Evolutionary conservation across 2,888 invertebrate genomes (phyloP).

Genomic region (Drosophila differens): DNA sequence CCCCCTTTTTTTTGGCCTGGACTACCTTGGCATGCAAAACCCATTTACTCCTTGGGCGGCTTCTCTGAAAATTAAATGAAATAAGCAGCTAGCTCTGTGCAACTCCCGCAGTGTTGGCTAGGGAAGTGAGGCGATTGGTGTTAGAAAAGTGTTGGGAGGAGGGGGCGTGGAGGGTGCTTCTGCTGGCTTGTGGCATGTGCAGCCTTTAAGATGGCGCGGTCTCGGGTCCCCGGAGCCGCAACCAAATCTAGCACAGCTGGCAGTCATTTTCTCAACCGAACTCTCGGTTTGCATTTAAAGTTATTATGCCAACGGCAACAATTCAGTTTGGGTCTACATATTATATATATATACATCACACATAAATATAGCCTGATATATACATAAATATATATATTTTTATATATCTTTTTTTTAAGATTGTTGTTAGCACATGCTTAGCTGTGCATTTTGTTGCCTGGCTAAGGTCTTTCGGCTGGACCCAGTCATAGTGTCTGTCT

Average conservation of each 20-base stretch:
- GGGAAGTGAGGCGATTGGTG: neutral
- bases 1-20: conserved; percentile 1
- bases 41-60: conserved; percentile 58
- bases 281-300: conserved; percentile 60
- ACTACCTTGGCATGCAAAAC: conserved; percentile 46
- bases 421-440: conserved; percentile 51
- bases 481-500: conserved; percentile 2
- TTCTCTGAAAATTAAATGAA: conserved; percentile 74
- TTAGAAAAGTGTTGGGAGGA: neutral
- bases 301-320: conserved; percentile 48
- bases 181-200: conserved; percentile 50
- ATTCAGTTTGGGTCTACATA: conserved; percentile 20
- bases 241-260: conserved; percentile 69
- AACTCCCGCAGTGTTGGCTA: conserved; percentile 28
- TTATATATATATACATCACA: neutral
- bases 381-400: neutral
- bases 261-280: conserved; percentile 50
- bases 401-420: neutral
- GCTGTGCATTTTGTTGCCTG: conserved; percentile 43
- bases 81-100: conserved; percentile 71
- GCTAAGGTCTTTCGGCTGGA: conserved; percentile 36
- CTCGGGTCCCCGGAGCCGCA: conserved; percentile 39
- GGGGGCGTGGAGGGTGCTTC: neutral
- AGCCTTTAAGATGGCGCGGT: conserved; percentile 51
- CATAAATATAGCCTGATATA: neutral